Base-by-base conservation (phyloP, 2,888 invertebrate species). In the Drosophila hamatofila region DNA sequence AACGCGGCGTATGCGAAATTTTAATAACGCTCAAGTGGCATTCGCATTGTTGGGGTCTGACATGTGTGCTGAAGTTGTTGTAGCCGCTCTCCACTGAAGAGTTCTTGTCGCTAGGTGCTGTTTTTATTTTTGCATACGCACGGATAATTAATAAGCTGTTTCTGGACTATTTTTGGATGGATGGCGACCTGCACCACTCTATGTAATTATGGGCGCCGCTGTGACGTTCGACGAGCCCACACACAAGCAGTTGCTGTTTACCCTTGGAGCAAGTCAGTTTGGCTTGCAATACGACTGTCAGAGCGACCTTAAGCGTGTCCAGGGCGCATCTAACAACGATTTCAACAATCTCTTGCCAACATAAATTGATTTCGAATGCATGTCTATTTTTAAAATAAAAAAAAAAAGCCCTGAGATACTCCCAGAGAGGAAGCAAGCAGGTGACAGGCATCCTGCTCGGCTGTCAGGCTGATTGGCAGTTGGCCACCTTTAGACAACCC, bases 1-100 rank as follows among this genome's bases (percentile, higher is more conserved):
- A 59, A 75, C 69, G 56, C 54, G 78, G 82, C 84, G 84, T 84
- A 83, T 83, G 75, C 87, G 85, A 83, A 85, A 80, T 84, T 80
- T 88, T 73, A 75, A 76, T 76, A 79, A 80, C 54, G 64, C 80
- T 67, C 70, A 73, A 80, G 84, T 88, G 88, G 64, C 74, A 68
- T 68, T 75, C 46, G 57, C 63, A 77, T 68, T 66, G 72, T 9
- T 6, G 5, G 16, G 16, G 35, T 37, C 44, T 49, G 42, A 62
- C 18, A 35, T 48, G 33, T 37, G n/a, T 52, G 62, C 72, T 44
- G 21, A 48, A 57, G 52, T 56, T 59, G 25, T 27, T 49, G 56
- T 48, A 37, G 56, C 35, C 16, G 9, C 41, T 57, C 41, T 49
- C 51, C 56, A 48, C 46, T 27, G 27, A 65, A 54, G 56, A 63